Percentiles rank a stretch among this genome's conserved stretches.
Conservation (phyloP, 2,888 invertebrate genomes). For the Dione juno region DNA sequence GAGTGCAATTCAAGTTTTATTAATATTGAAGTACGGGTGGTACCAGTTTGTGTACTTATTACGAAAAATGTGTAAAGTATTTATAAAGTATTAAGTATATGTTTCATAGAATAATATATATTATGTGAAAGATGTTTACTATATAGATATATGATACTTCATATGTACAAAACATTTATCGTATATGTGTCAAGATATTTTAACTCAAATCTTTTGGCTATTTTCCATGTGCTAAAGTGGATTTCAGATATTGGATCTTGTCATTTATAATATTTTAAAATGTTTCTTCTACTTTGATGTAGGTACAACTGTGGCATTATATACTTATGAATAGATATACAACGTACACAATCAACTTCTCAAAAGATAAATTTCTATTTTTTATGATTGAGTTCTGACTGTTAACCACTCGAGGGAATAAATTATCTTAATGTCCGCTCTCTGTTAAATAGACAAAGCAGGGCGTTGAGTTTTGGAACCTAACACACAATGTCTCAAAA, state of each 20-base stretch:
- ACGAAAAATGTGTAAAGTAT: background rate
- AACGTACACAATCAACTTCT: no score
- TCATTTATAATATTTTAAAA: background rate
- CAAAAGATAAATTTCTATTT: no score
- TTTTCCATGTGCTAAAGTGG: background rate
- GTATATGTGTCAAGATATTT: background rate
- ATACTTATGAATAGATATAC: no score
- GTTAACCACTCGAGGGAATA: no score
- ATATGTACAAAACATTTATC: background rate
- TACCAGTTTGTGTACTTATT: constrained; percentile 1
- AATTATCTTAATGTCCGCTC: no score
- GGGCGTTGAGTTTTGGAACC: no score
- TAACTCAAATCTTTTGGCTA: background rate
- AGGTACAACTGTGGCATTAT: background rate
- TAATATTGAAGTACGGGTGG: background rate
- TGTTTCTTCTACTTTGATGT: background rate
- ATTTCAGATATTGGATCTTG: background rate
- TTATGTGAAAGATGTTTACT: background rate
- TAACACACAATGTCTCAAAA: no score
- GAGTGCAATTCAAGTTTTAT: constrained; percentile 45
- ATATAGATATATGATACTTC: background rate
- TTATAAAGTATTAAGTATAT: no score
- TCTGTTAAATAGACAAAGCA: no score
- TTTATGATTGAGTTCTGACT: no score
- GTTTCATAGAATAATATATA: background rate